Evolutionary conservation across 2,888 invertebrate genomes (phyloP), one percentile per base, ranked within the genome.

Genomic region (Pinctada fucata): DNA sequence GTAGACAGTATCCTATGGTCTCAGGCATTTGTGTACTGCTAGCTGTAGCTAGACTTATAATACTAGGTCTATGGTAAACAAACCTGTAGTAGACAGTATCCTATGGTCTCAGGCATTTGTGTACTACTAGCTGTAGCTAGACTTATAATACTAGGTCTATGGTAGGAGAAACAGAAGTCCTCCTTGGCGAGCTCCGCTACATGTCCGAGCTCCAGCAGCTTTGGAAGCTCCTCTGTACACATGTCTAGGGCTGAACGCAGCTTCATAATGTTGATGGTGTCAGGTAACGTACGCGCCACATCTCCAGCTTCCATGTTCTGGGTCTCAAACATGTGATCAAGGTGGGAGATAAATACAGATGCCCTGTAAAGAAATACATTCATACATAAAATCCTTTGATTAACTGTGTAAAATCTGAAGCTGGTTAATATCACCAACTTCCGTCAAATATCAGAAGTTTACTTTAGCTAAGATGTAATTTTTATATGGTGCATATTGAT

Each of bases 71-170:
- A 31, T 31, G 1, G 31, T 31, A 31, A 31, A 31, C 31, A 31
- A 75, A 91, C 91, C 90, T 91, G 91, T 45, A 91, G 83, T 2
- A 91, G 84, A 5, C 90, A 90, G 83, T 90, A 90, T 68, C 91
- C 91, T 8, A 91, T 85, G 49, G 89, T 89, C 80, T 91, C 90
- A 16, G 91, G 90, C 90, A 91, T 89, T 81, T 88, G 82, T 3
- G 86, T 83, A 58, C 88, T 89, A 63, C 89, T 87, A 1, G 86
- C 88, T 48, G 89, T 89, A 6, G 87, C 86, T 75, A 90, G 66
- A 72, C 90, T 91, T 76, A 90, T 82, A 48, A 91, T 86, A 75
- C 91, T 91, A 2, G 91, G 91, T 45, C 88, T 81, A 78, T 92
- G 91, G 81, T 92, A 92, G 2, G 91, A 91, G 86, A 91, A 91